Conservation (phyloP, 2,888 invertebrate genomes). For the Apoda limacodes region DNA sequence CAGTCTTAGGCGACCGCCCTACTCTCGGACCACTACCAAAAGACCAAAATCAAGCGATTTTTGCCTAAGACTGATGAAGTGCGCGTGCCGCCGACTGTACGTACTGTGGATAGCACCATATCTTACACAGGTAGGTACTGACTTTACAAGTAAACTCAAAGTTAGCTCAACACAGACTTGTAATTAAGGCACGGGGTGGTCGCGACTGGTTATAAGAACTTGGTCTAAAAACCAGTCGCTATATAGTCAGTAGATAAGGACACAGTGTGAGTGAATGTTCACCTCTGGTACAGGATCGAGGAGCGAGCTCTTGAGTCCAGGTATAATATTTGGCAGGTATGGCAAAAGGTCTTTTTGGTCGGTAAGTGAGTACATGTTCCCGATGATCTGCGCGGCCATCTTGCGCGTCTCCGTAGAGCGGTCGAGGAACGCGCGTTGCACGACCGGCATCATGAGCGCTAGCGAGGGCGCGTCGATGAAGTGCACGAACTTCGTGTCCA, state of each 20-base stretch:
- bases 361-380: slow-evolving; percentile 99
- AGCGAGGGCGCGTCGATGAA: slow-evolving; percentile 99
- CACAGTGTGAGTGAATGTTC: slow-evolving; percentile 5
- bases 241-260: background rate
- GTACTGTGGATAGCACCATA: too few relatives aligned
- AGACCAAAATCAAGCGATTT: too few relatives aligned
- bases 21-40: too few relatives aligned
- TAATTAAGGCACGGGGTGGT: too few relatives aligned
- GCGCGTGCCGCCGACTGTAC: too few relatives aligned
- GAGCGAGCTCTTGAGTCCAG: slow-evolving; percentile 94
- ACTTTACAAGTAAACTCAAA: too few relatives aligned
- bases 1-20: too few relatives aligned
- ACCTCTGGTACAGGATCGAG: slow-evolving; percentile 98
- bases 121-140: too few relatives aligned
- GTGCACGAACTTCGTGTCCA: slow-evolving; percentile 98
- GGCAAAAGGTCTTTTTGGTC: slow-evolving; percentile 98
- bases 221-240: too few relatives aligned
- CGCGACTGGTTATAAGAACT: too few relatives aligned
- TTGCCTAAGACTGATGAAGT: too few relatives aligned
- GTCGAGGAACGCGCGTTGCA: slow-evolving; percentile 97
- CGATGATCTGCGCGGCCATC: slow-evolving; percentile 99
- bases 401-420: slow-evolving; percentile 97
- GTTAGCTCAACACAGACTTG: too few relatives aligned
- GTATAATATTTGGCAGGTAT: slow-evolving; percentile 95
- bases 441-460: slow-evolving; percentile 99